Base-by-base conservation (phyloP, 1,140 invertebrate species). In the Achroia grisella region DNA sequence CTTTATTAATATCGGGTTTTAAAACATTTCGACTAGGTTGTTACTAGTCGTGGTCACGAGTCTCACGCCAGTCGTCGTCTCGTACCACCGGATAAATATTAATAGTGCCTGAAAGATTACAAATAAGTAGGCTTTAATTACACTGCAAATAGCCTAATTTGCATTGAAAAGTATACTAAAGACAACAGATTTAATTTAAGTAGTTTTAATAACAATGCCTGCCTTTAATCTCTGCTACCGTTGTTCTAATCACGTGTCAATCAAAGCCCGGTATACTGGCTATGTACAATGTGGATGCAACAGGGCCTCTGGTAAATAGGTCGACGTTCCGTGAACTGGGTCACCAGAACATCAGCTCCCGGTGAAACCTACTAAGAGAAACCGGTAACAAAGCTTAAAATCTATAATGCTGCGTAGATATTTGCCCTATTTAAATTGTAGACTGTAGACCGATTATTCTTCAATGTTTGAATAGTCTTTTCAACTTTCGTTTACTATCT, bases 291-390 rank as follows among this genome's bases (percentile, higher is more conserved):
- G 17, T 23, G 17, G 17, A 23, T 23, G 17, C 17, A 23, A 23
- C 17, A 23, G 17, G 34, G 15, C 14, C 8, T 2, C 8, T 15
- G 12, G 35, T 13, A 10, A 12, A 17, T 8, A 15, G 35, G 15
- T n/a, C 13, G 17, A 23, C 17, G 17, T 6, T 23, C 17, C 6
- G 15, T 12, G 27, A 41, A 41, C 28, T 41, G 39, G 39, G 39
- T 41, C 39, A 41, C 39, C 39, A 31, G 39, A 41, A 12, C 39
- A 41, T 23, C 27, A 9, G 39, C 39, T 41, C 11, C 17, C 39
- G 35, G 9, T 15, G 35, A 37, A 37, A 37, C 35, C 35, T 15
- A 14, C 13, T 37, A 37, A 23, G 17, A 15, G 13, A 15, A 37
- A 37, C 13, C 14, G 35, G 35, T 12, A 23, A 23, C 17, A 23